Evolutionary conservation across 1,140 invertebrate species (phyloP).

Genomic region (Nautilus pompilius): DNA sequence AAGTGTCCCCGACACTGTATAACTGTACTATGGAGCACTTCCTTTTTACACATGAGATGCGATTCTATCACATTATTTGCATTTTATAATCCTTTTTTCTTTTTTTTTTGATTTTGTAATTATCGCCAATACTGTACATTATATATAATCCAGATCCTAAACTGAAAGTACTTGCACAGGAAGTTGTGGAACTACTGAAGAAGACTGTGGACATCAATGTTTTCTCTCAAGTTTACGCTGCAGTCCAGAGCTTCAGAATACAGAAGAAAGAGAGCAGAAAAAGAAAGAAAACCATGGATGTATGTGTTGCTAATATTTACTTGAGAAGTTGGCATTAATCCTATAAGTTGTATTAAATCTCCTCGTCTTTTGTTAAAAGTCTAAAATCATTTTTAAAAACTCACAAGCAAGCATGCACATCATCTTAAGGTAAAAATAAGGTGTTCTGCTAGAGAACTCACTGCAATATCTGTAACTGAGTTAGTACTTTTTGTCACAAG

Average conservation of each 20-base stretch:
- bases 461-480: too few species aligned
- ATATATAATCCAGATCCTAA: slow-evolving; percentile 33
- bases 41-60: background rate
- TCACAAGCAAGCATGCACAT: too few species aligned
- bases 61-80: background rate
- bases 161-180: slow-evolving; percentile 60
- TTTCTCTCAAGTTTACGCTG: slow-evolving; percentile 65
- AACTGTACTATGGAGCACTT: background rate
- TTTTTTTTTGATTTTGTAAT: background rate
- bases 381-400: too few species aligned
- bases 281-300: too few species aligned
- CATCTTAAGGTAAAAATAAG: too few species aligned
- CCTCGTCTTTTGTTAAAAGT: too few species aligned
- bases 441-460: too few species aligned
- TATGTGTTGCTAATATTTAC: too few species aligned
- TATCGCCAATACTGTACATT: background rate
- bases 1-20: background rate
- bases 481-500: too few species aligned
- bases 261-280: too few species aligned
- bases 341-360: too few species aligned
- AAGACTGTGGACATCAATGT: slow-evolving; percentile 64
- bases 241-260: slow-evolving; percentile 55
- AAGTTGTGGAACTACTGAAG: slow-evolving; percentile 67
- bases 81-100: background rate
- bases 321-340: too few species aligned